These are phyloP conservation scores for Marasmarcha lunaedactyla DNA, from an alignment of 2,888 invertebrate species.

Conservation along the genomic window DNA sequence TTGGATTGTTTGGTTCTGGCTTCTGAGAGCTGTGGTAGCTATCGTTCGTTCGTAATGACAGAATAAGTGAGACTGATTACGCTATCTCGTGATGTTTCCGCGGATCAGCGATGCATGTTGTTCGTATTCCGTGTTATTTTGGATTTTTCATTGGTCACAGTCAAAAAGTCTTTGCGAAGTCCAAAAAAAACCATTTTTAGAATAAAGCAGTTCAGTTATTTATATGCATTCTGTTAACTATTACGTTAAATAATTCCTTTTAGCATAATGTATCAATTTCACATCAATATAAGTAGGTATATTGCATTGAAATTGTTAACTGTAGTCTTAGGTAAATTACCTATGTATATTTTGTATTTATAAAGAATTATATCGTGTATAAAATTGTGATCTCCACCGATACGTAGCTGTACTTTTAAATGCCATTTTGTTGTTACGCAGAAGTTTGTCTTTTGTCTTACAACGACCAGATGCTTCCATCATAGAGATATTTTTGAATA, in stretches of 20 bases:
- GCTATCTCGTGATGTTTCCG: conserved; percentile 47
- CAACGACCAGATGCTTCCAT: conserved; percentile 61
- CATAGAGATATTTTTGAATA: conserved; percentile 46
- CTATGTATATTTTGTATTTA: conserved; percentile 69
- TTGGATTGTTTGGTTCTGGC: conserved; percentile 26
- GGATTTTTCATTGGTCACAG: conserved; percentile 6
- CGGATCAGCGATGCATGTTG: conserved; percentile 24
- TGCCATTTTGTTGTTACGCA: conserved; percentile 63
- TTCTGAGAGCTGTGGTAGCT: conserved; percentile 48
- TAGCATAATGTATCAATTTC: conserved; percentile 57
- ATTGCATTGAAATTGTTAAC: conserved; percentile 62
- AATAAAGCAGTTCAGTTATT: conserved; percentile 24
- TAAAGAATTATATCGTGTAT: conserved; percentile 50
- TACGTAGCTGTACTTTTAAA: conserved; percentile 61
- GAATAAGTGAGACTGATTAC: conserved; percentile 68
- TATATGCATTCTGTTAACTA: conserved; percentile 55
- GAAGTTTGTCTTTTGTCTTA: conserved; percentile 42
- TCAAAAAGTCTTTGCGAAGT: conserved; percentile 2
- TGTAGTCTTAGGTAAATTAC: conserved; percentile 54
- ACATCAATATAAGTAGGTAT: conserved; percentile 59
- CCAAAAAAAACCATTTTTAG: background rate
- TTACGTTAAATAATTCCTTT: conserved; percentile 42
- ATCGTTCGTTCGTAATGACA: conserved; percentile 61
- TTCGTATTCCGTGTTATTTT: conserved; percentile 8
- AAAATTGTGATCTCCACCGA: conserved; percentile 69